phyloP scores from a whole-genome alignment of 2,888 invertebrate genomes.

The Peribatodes rhomboidaria region DNA sequence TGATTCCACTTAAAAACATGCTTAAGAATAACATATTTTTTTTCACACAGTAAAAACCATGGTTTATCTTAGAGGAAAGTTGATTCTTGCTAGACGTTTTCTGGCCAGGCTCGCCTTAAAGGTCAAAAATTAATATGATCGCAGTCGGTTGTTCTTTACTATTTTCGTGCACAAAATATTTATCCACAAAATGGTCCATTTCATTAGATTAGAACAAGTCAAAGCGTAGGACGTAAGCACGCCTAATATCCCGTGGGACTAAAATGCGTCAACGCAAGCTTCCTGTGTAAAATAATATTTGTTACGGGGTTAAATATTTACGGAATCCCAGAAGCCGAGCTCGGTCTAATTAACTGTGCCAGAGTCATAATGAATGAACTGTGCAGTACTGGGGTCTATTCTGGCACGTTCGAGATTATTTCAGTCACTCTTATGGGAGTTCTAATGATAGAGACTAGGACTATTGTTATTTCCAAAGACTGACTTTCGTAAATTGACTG shows the following conservation, averaged over 20 bases:
- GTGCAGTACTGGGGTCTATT: slow-evolving; percentile 2
- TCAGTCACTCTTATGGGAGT: neutral
- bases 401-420: neutral
- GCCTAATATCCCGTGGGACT: slow-evolving; percentile 17
- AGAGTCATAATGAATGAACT: slow-evolving; percentile 23
- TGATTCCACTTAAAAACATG: too few relatives aligned
- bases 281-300: slow-evolving; percentile 31
- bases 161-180: too few relatives aligned
- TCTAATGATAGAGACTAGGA: neutral
- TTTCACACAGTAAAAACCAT: too few relatives aligned
- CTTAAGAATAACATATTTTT: too few relatives aligned
- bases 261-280: slow-evolving; percentile 21
- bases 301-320: slow-evolving; percentile 31
- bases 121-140: too few relatives aligned
- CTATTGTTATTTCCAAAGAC: neutral
- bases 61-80: too few relatives aligned
- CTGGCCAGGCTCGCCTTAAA: too few relatives aligned
- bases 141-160: too few relatives aligned
- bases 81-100: too few relatives aligned
- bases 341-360: slow-evolving; percentile 32
- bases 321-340: slow-evolving; percentile 24
- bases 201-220: neutral
- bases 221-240: neutral
- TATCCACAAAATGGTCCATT: neutral
- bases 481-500: too few relatives aligned